Conservation (phyloP, 2,888 invertebrate species). For the Luperina testacea region DNA sequence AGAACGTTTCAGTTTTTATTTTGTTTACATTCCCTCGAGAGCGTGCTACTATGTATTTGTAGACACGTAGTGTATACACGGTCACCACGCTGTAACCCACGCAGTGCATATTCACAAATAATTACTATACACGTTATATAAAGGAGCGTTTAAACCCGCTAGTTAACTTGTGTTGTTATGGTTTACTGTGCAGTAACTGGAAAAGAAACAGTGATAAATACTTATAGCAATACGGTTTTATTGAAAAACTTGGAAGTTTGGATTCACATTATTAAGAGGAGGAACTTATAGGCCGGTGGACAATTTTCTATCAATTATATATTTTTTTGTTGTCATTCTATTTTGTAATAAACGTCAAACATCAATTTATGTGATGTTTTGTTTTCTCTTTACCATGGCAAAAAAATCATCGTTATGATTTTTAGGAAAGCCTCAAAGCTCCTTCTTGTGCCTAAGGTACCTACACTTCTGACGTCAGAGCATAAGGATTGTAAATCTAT, state of each 20-base stretch:
- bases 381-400: too few species aligned
- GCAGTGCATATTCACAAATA: constrained; percentile 23
- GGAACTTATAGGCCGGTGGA: background rate
- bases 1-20: constrained; percentile 23
- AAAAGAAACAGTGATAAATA: background rate
- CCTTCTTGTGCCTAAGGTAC: background rate
- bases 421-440: too few species aligned
- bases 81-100: constrained; percentile 36
- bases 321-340: background rate
- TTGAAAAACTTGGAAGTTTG: background rate
- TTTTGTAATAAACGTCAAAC: background rate
- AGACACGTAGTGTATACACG: constrained; percentile 24
- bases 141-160: constrained; percentile 4
- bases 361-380: background rate
- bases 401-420: background rate
- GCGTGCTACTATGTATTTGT: constrained; percentile 36
- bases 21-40: constrained; percentile 19
- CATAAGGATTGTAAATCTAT: too few species aligned
- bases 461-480: background rate
- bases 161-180: background rate
- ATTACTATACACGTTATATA: constrained; percentile 1
- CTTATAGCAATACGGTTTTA: background rate
- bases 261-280: background rate
- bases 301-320: background rate
- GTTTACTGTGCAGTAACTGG: background rate